Percentiles rank a stretch among this genome's conserved stretches.
These are phyloP conservation scores for Cerceris rybyensis DNA, from an alignment of 2,888 invertebrate species.

Conservation along the genomic window DNA sequence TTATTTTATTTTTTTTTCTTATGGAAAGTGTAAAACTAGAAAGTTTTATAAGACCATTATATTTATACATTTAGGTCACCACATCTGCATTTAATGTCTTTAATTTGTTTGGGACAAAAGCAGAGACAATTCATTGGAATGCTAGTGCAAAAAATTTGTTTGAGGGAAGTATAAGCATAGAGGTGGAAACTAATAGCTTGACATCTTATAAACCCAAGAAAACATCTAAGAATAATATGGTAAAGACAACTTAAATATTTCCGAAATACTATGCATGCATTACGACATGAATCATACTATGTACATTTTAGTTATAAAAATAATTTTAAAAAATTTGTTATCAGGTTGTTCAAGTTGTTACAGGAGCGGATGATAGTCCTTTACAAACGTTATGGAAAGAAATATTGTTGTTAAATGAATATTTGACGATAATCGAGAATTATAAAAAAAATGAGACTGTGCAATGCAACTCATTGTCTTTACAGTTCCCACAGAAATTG, in stretches of 20 bases:
- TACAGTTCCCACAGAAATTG: conserved; percentile 65
- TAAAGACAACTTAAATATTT: conserved; percentile 31
- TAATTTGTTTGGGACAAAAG: conserved; percentile 66
- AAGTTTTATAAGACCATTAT: conserved; percentile 1
- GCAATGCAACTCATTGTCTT: conserved; percentile 36
- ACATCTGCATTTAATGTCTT: conserved; percentile 55
- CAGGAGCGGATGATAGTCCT: conserved; percentile 60
- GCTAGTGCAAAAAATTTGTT: conserved; percentile 52
- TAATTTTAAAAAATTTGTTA: conserved; percentile 7
- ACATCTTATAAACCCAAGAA: conserved; percentile 57
- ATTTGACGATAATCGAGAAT: conserved; percentile 62
- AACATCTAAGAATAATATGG: conserved; percentile 61
- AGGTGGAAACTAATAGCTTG: conserved; percentile 60
- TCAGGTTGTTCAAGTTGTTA: conserved; percentile 63
- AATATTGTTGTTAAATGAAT: conserved; percentile 63
- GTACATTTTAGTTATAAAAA: background rate
- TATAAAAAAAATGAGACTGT: conserved; percentile 53
- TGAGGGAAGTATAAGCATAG: conserved; percentile 65
- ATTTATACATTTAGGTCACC: conserved; percentile 46
- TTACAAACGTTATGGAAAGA: conserved; percentile 67
- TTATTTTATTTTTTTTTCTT: background rate
- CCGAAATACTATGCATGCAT: background rate
- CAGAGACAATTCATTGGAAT: conserved; percentile 57
- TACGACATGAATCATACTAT: too few relatives aligned
- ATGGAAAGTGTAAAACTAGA: background rate